Conservation (phyloP, 2,113 vertebrate species). For the Nesoenas mayeri region DNA sequence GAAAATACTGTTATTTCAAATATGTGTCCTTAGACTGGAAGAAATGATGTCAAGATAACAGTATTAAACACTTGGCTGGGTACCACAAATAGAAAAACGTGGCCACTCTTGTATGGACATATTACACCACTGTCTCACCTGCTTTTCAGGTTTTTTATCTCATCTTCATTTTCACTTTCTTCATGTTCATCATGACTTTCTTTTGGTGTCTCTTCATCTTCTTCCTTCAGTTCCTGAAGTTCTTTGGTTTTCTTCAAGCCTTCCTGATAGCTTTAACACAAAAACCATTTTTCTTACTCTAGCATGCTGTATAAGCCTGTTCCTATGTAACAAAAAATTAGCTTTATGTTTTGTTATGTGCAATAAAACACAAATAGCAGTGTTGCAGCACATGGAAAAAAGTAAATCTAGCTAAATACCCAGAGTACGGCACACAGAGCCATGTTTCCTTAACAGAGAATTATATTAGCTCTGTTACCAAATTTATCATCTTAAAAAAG, state of each 20-base stretch:
- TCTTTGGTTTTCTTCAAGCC: constrained; percentile 80
- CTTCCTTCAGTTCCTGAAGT: constrained; percentile 77
- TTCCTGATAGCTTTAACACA: constrained; percentile 78
- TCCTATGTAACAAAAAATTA: background rate
- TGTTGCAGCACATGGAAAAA: constrained; percentile 1
- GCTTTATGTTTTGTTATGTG: background rate
- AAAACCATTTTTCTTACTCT: background rate
- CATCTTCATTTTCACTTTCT: constrained; percentile 70
- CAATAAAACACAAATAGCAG: background rate
- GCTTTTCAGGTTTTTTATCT: constrained; percentile 70
- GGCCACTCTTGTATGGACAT: background rate
- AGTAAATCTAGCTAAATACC: constrained; percentile 37
- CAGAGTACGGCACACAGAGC: background rate
- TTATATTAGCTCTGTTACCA: background rate
- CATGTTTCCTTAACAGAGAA: background rate
- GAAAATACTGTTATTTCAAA: background rate
- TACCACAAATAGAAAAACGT: background rate
- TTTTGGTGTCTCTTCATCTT: constrained; percentile 74
- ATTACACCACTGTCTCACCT: constrained; percentile 64
- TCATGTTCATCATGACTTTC: constrained; percentile 69
- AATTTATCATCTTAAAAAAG: background rate
- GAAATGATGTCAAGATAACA: background rate
- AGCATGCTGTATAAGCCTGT: background rate
- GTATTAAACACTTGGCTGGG: background rate
- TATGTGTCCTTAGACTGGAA: background rate